These are phyloP conservation scores for Ostrea denselamellosa DNA, from an alignment of 1,140 invertebrate species.

Conservation along the genomic window DNA sequence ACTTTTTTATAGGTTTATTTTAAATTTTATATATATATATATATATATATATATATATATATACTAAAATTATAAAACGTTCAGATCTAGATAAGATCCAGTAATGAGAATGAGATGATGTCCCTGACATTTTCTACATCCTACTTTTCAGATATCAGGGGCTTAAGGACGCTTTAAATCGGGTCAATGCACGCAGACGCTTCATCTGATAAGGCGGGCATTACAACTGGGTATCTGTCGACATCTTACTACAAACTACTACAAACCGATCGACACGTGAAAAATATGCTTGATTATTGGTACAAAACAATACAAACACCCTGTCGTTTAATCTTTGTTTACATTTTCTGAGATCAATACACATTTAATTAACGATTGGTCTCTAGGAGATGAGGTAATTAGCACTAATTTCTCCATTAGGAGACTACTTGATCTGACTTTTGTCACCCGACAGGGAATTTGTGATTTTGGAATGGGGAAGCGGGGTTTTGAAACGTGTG, in stretches of 20 bases:
- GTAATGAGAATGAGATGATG: not conserved
- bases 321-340: slow-evolving; percentile 37
- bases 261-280: slow-evolving; percentile 28
- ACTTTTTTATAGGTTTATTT: too few species aligned
- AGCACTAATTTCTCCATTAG: slow-evolving; percentile 25
- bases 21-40: too few species aligned
- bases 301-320: slow-evolving; percentile 38
- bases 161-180: slow-evolving; percentile 36
- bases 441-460: not conserved
- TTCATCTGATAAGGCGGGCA: slow-evolving; percentile 21
- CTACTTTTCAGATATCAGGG: not conserved
- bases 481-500: not conserved
- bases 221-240: slow-evolving; percentile 37
- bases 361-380: slow-evolving; percentile 40
- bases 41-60: too few species aligned
- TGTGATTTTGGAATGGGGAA: slow-evolving; percentile 25
- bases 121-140: not conserved
- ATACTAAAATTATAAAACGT: too few species aligned
- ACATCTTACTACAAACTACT: slow-evolving; percentile 38
- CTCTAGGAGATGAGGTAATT: slow-evolving; percentile 34
- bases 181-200: slow-evolving; percentile 37
- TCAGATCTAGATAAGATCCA: too few species aligned
- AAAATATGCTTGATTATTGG: slow-evolving; percentile 35
- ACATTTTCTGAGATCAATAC: slow-evolving; percentile 33
- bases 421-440: slow-evolving; percentile 5